Percentiles rank a stretch among this genome's conserved stretches.
These are phyloP conservation scores for Pseudomyrmex concolor DNA, from an alignment of 1,140 invertebrate species.

Conservation along the genomic window DNA sequence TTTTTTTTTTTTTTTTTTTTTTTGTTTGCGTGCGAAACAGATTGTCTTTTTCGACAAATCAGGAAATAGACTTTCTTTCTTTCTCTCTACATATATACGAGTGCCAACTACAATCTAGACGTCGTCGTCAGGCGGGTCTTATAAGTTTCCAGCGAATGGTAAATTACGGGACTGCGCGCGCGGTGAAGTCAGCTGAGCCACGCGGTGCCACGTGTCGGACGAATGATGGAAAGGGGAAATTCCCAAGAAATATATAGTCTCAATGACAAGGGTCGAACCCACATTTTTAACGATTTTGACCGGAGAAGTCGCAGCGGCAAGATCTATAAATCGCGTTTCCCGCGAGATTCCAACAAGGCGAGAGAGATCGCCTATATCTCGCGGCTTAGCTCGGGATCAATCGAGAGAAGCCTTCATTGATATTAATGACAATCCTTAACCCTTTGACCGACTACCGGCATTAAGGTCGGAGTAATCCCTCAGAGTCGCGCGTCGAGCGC, in stretches of 20 bases:
- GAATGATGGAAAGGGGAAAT: conserved; percentile 70
- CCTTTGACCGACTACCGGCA: conserved; percentile 63
- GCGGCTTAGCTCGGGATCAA: conserved; percentile 61
- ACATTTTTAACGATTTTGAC: conserved; percentile 70
- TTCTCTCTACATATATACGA: conserved; percentile 28
- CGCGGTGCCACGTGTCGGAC: conserved; percentile 76
- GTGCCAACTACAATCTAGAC: conserved; percentile 32
- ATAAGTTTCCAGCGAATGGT: conserved; percentile 49
- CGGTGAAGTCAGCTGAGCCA: conserved; percentile 69
- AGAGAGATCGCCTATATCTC: conserved; percentile 43
- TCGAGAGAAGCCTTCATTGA: conserved; percentile 66
- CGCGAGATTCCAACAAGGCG: conserved; percentile 48
- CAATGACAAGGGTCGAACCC: conserved; percentile 77
- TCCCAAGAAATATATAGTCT: conserved; percentile 74
- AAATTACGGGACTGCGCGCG: conserved; percentile 58
- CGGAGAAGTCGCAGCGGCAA: conserved; percentile 10
- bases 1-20: not conserved
- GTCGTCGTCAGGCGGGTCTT: conserved; percentile 28
- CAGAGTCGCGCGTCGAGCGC: conserved; percentile 18
- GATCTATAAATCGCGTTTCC: conserved; percentile 69
- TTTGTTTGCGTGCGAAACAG: not conserved
- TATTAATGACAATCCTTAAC: conserved; percentile 73
- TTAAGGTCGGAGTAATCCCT: conserved; percentile 1
- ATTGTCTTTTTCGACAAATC: too few relatives aligned
- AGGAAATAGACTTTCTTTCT: not conserved